Evolutionary conservation across 2,113 vertebrate species (phyloP), one percentile per base, ranked within the genome.

Genomic region (Gallinago jamesoni): DNA sequence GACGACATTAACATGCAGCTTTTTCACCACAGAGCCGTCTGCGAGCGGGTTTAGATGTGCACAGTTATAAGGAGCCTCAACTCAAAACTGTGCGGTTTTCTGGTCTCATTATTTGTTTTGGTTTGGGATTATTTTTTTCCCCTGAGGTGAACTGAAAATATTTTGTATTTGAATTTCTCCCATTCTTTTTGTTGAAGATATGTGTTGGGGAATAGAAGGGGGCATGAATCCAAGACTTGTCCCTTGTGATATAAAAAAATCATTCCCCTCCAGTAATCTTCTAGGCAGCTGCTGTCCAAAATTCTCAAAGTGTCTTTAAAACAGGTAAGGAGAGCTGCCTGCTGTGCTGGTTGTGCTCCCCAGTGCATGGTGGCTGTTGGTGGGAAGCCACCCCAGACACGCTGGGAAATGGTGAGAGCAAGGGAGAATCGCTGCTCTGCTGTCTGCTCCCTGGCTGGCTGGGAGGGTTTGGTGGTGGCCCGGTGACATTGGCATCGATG

Each of bases 401-500:
- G 4, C 57, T 55, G 31, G 31, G 57, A 59, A 60, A 59, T 7
- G 50, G 19, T 25, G 28, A 28, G 25, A 50, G 55, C 0, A 4
- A 35, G 39, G 30, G 27, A 76, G 63, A 37, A 35, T 9, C 3
- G 1, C 13, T 33, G 12, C 39, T 69, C 39, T 45, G 53, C 41
- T 27, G 5, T 24, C 31, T 79, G 57, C 30, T 78, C 13, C 19
- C 39, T 23, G 25, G 35, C 33, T 79, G 45, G 41, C 43, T 50
- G 43, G 30, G 7, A 5, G 7, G 28, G 41, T 37, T 37, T 18
- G 4, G 35, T 35, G 69, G 43, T 59, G 55, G 23, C 56, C 39
- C 1, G 1, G 4, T n/a, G 70, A 11, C 1, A 0, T 7, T 55
- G 57, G n/a, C 33, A 15, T 24, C 50, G 4, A 3, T 20, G 18